Evolutionary conservation across 2,113 vertebrate species (phyloP).

Genomic region (Hystrix cristata): DNA sequence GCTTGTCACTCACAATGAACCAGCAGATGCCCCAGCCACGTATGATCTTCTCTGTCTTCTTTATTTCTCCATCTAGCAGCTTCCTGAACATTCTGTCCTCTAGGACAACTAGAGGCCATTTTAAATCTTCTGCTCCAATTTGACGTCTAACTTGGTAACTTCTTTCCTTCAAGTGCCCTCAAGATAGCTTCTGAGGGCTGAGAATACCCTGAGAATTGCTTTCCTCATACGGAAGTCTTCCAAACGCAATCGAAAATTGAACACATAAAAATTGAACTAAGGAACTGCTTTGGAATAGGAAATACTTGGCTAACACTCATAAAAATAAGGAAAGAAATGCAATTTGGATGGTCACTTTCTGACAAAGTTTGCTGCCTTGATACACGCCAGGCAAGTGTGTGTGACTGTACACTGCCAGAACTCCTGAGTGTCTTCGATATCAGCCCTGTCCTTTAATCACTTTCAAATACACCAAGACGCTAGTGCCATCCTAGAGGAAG

Average conservation of each 20-base stretch:
- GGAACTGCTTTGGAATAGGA: not conserved
- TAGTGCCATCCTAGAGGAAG: too few species aligned
- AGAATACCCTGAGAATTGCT: not conserved
- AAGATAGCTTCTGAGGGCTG: not conserved
- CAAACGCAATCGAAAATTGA: not conserved
- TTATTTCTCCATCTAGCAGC: not conserved
- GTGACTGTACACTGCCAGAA: not conserved
- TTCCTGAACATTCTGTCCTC: not conserved
- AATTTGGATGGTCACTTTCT: not conserved
- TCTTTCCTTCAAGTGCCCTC: not conserved
- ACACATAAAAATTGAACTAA: not conserved
- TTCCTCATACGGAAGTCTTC: not conserved
- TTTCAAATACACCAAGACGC: not conserved
- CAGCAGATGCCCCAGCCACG: not conserved
- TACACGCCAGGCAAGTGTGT: not conserved
- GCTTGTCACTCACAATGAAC: not conserved
- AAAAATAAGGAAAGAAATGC: not conserved
- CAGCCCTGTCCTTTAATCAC: not conserved
- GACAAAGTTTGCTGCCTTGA: not conserved
- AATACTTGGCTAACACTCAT: conserved; percentile 4
- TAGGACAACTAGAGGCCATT: not conserved
- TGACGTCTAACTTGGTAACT: not conserved
- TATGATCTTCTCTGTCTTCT: not conserved
- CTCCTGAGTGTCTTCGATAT: not conserved
- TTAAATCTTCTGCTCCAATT: not conserved